These are phyloP conservation scores for Mesoligia furuncula DNA, from an alignment of 2,888 invertebrate species.

Conservation along the genomic window DNA sequence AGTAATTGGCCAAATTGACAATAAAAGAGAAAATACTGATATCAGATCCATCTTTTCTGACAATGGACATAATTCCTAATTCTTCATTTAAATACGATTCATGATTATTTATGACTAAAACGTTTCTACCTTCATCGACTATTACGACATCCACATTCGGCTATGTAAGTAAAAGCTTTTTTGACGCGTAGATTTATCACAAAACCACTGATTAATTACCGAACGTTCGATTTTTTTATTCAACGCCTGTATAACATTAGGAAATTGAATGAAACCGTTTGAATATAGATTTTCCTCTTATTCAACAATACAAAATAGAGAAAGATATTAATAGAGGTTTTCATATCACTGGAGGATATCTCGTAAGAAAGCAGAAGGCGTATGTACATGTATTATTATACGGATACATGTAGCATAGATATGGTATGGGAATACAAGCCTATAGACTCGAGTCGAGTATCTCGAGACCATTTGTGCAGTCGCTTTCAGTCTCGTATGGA, in stretches of 20 bases:
- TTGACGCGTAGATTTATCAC: slow-evolving; percentile 75
- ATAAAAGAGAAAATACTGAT: slow-evolving; percentile 16
- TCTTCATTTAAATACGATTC: slow-evolving; percentile 52
- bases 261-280: slow-evolving; percentile 68
- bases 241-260: slow-evolving; percentile 64
- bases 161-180: slow-evolving; percentile 72
- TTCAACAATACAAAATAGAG: slow-evolving; percentile 64
- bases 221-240: slow-evolving; percentile 70
- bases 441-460: slow-evolving; percentile 43
- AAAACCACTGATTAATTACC: slow-evolving; percentile 74
- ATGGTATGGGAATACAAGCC: slow-evolving; percentile 43
- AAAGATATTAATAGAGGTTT: slow-evolving; percentile 65
- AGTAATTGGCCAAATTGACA: slow-evolving; percentile 12
- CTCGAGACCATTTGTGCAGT: slow-evolving; percentile 51
- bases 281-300: slow-evolving; percentile 56
- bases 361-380: slow-evolving; percentile 54
- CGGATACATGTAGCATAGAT: slow-evolving; percentile 42
- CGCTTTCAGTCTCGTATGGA: slow-evolving; percentile 41
- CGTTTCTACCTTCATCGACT: slow-evolving; percentile 59
- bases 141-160: slow-evolving; percentile 64
- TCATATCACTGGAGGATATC: slow-evolving; percentile 55
- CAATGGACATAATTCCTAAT: slow-evolving; percentile 37
- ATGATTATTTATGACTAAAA: slow-evolving; percentile 62
- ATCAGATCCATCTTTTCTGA: slow-evolving; percentile 32
- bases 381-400: slow-evolving; percentile 50